Base-by-base conservation (phyloP, 2,797 vertebrate genomes). In the Cephalopachus bancanus region DNA sequence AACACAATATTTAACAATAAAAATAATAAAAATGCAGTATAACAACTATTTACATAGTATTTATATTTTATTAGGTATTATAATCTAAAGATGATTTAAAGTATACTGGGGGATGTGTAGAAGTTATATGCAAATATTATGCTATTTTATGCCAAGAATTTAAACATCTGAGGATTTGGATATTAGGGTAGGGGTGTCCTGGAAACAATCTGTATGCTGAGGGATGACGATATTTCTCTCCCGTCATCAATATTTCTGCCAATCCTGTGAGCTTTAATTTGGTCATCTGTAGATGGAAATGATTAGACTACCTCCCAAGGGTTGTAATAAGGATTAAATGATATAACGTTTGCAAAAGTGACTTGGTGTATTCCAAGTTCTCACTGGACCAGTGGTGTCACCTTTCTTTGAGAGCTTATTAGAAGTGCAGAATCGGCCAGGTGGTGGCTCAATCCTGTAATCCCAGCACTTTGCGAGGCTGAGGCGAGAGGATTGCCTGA, bases 251-350 rank as follows among this genome's bases (percentile, higher is more conserved):
- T 91, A 51, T 84, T 80, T 84, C 53, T 95, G 72, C 49, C 51
- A 28, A 20, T 84, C 7, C 8, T 33, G 5, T 93, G 75, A 91
- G 72, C 44, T 93, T 91, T 19, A 60, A 0, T 71, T 76, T 76
- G 81, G 65, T 64, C 53, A 20, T 80, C 24, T 91, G 26, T 69
- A 74, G 37, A 15, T 93, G 57, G 85, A 80, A 75, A 49, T 81
- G 62, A 95, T 76, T 55, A 44, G 6, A 44, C 44, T 44, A 44
- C 44, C 44, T 44, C 44, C 44, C 44, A 44, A 44, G 44, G 44
- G 44, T 44, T 44, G 44, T 44, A 44, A 44, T 44, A 69, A 89
- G 49, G 49, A 72, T 95, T 93, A 88, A 93, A 51, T 85, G 72
- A 85, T 33, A 37, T 89, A 78, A 85, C 30, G 37, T 79, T 85